Evolutionary conservation across 2,888 invertebrate genomes (phyloP).

Genomic region (Microdon myrmicae): DNA sequence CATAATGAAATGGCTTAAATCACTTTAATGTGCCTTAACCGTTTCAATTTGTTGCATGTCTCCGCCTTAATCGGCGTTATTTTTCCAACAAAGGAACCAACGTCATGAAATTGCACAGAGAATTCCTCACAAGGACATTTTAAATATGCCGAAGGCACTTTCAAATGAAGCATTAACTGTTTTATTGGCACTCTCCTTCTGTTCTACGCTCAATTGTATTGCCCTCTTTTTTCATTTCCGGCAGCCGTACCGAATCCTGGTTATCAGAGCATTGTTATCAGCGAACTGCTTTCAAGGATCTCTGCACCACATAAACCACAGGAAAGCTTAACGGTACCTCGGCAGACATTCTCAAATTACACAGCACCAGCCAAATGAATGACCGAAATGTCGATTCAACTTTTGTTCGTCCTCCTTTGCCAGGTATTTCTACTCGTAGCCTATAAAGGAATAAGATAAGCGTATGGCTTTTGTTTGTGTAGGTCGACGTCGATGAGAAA

Average conservation of each 20-base stretch:
- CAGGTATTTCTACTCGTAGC: slow-evolving; percentile 47
- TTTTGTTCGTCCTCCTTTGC: slow-evolving; percentile 22
- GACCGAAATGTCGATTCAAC: slow-evolving; percentile 47
- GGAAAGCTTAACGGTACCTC: slow-evolving; percentile 11
- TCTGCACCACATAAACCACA: slow-evolving; percentile 22
- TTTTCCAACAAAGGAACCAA: slow-evolving; percentile 29
- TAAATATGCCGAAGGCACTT: slow-evolving; percentile 34
- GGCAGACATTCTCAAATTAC: slow-evolving; percentile 29
- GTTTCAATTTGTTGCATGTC: too few species aligned
- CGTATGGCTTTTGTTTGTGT: too few species aligned
- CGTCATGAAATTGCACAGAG: slow-evolving; percentile 3
- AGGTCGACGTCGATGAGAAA: too few species aligned
- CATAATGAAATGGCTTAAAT: too few species aligned
- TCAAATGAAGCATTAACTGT: slow-evolving; percentile 32
- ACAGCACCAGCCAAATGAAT: slow-evolving; percentile 43
- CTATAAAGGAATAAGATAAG: too few species aligned
- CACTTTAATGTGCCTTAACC: too few species aligned
- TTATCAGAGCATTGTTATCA: slow-evolving; percentile 43
- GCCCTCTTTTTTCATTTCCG: slow-evolving; percentile 5
- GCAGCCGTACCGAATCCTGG: neutral
- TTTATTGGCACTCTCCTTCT: slow-evolving; percentile 12
- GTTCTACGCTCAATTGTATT: slow-evolving; percentile 23
- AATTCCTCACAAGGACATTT: slow-evolving; percentile 36
- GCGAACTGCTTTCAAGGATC: slow-evolving; percentile 15
- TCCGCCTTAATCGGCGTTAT: too few species aligned